These are phyloP conservation scores for Andrena trimmerana DNA, from an alignment of 2,888 invertebrate species.

Conservation along the genomic window DNA sequence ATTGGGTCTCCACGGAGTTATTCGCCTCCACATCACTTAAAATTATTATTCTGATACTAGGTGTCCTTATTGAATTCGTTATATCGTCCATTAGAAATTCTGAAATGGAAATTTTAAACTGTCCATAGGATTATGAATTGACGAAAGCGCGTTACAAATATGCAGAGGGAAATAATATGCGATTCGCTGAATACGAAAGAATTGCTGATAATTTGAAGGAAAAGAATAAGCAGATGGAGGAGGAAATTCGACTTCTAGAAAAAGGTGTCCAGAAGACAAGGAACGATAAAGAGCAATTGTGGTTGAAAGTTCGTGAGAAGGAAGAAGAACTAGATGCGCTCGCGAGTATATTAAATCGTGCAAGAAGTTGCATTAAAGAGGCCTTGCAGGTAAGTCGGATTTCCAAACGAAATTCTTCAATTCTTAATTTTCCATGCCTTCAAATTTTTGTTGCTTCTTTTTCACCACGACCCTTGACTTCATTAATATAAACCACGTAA, in stretches of 20 bases:
- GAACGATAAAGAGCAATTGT: slow-evolving; percentile 85
- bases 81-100: neutral
- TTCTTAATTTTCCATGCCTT: neutral
- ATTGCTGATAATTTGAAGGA: slow-evolving; percentile 83
- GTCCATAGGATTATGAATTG: slow-evolving; percentile 23
- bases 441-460: no score
- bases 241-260: slow-evolving; percentile 83
- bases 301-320: slow-evolving; percentile 85
- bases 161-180: slow-evolving; percentile 80
- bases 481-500: no score
- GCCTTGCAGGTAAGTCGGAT: slow-evolving; percentile 71
- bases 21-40: no score
- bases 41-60: no score
- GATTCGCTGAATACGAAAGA: slow-evolving; percentile 85
- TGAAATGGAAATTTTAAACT: slow-evolving; percentile 42
- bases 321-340: slow-evolving; percentile 87
- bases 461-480: no score
- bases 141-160: slow-evolving; percentile 84
- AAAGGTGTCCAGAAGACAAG: slow-evolving; percentile 87
- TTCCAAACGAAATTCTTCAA: neutral
- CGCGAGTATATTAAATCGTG: slow-evolving; percentile 87
- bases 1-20: no score
- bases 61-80: neutral
- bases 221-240: slow-evolving; percentile 67
- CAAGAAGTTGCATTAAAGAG: slow-evolving; percentile 81